A percentile compares a stretch with the other conserved stretches of the same genome.
Evolutionary conservation across 2,888 invertebrate genomes (phyloP).

Genomic region (Amphimallon solstitiale): DNA sequence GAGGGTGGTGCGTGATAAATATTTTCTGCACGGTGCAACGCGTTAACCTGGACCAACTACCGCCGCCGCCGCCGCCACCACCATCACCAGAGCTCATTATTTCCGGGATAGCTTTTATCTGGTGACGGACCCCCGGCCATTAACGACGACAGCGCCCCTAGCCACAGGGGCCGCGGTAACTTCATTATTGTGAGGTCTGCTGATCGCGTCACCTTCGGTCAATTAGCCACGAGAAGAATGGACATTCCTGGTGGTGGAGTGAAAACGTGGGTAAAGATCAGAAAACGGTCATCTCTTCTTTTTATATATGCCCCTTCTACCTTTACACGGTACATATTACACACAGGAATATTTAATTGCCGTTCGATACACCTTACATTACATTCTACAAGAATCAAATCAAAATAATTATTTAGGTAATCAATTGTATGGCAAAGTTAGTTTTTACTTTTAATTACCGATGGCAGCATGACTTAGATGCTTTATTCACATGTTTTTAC

Average conservation of each 20-base stretch:
- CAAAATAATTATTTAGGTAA: no score
- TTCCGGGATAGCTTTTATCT: slow-evolving; percentile 50
- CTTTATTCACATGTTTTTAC: no score
- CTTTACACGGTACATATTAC: no score
- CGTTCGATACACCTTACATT: no score
- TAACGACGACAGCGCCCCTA: slow-evolving; percentile 45
- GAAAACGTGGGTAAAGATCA: slow-evolving; percentile 2
- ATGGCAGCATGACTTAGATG: no score
- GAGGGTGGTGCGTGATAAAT: no score
- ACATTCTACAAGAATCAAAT: no score
- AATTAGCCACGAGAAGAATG: slow-evolving; percentile 70
- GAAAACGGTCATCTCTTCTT: background rate
- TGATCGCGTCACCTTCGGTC: slow-evolving; percentile 64
- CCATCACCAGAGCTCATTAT: slow-evolving; percentile 54
- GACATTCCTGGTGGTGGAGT: slow-evolving; percentile 49
- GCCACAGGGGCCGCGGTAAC: slow-evolving; percentile 50
- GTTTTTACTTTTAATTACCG: no score
- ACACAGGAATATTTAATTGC: no score
- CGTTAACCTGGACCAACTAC: slow-evolving; percentile 36
- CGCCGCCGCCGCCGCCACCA: slow-evolving; percentile 46
- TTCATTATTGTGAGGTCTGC: slow-evolving; percentile 54
- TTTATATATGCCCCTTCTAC: background rate
- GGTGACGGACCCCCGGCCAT: slow-evolving; percentile 45
- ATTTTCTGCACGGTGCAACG: background rate
- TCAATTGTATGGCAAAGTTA: no score